Evolutionary conservation across 2,113 vertebrate genomes (phyloP).

Genomic region (Casuarius casuarius): DNA sequence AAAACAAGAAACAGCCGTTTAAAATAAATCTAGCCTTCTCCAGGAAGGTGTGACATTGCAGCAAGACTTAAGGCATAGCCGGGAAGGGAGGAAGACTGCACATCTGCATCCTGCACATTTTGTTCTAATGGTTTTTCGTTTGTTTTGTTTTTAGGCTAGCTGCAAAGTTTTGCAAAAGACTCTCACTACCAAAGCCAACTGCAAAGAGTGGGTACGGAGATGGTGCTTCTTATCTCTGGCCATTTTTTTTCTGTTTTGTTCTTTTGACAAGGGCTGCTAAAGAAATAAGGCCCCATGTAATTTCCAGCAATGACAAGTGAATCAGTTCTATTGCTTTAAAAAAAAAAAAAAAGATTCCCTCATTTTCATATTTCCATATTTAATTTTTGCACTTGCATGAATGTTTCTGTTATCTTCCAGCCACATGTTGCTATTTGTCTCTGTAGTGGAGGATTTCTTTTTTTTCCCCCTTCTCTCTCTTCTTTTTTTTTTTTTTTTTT

Average conservation of each 20-base stretch:
- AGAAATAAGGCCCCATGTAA: conserved; percentile 65
- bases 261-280: conserved; percentile 64
- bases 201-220: conserved; percentile 33
- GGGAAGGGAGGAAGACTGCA: not conserved
- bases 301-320: conserved; percentile 69
- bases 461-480: accelerated
- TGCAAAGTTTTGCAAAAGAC: conserved; percentile 63
- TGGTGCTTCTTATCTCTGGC: conserved; percentile 53
- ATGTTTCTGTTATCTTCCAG: conserved; percentile 55
- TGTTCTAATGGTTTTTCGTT: conserved; percentile 8
- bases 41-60: not conserved
- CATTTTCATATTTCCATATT: conserved; percentile 79
- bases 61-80: not conserved
- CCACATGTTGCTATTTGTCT: conserved; percentile 67
- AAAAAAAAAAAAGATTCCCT: not conserved
- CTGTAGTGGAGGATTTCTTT: conserved; percentile 18
- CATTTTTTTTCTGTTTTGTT: conserved; percentile 46
- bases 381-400: conserved; percentile 66
- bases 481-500: not conserved
- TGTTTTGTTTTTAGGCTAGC: conserved; percentile 15
- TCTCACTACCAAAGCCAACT: conserved; percentile 9
- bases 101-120: conserved; percentile 28
- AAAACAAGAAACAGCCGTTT: not conserved
- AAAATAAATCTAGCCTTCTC: conserved; percentile 2
- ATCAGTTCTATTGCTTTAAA: conserved; percentile 21